Base-by-base conservation (phyloP, 2,113 vertebrate genomes). In the Chionodraco myersi region DNA sequence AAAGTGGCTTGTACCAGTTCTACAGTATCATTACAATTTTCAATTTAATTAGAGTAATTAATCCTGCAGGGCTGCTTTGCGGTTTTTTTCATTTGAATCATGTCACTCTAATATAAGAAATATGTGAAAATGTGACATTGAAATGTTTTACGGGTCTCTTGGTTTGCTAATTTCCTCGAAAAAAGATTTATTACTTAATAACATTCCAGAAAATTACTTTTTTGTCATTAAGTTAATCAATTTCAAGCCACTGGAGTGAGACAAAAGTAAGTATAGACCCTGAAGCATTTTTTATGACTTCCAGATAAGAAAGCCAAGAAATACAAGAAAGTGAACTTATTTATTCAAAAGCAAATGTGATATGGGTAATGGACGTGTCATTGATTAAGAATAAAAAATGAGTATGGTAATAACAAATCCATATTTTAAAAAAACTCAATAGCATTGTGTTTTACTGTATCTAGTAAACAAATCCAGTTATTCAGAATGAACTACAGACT, bases 11-110 rank as follows among this genome's bases (percentile, higher is more conserved):
- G 12, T 44, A 47, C 0, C 36, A 63, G 30, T 23, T 73, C 41
- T 57, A 21, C 54, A 34, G 14, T 47, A 41, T 70, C 16, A 71
- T 49, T 83, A 34, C 41, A 74, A 65, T 18, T 36, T 30, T 51
- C 0, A 62, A 57, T 72, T 74, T 36, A 16, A 49, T 48, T 36
- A 2, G 3, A 65, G 23, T 67, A 62, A 83, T 82, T 68, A 58
- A 63, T 71, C 44, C 41, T 53, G 15, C 58, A 16, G 1, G 34
- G 45, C 45, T 59, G 34, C 71, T 85, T 72, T 18, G 23, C 44
- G 65, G 30, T 0, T 65, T 70, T 79, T 65, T 66, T 1, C 0
- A 54, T 70, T 62, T 66, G 47, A 63, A 62, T 76, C 16, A 5
- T 21, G 61, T 58, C 48, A 49, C 6, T 62, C 16, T 62, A 60